Evolutionary conservation across 2,113 vertebrate species (phyloP), one percentile per base, ranked within the genome.

Genomic region (Tiliqua scincoides): DNA sequence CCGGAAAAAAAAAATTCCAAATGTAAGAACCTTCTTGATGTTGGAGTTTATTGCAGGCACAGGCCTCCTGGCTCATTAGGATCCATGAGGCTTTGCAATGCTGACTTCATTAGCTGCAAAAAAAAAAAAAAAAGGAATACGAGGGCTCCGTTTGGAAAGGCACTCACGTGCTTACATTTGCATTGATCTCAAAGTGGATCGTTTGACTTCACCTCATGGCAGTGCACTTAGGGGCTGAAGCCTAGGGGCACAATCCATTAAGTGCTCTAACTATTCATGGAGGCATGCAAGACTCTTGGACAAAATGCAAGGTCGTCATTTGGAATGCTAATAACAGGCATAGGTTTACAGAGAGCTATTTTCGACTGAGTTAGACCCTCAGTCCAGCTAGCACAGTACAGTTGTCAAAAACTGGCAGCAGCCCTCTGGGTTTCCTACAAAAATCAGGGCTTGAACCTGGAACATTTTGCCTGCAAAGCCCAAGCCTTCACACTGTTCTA

Each of bases 111-210:
- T 76, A 77, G n/a, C 14, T 21, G 18, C 57, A 85, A 61, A 65
- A 70, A 79, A 20, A 30, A 37, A 37, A 9, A 27, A 85, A 61
- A 65, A 70, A 79, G 27, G 37, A 37, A 37, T 15, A 27, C 78
- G 70, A 79, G 78, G 27, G 62, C 37, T 52, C 52, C 68, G 43
- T 62, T 68, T 71, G 20, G n/a, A 79, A 72, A 85, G 32, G 40
- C 37, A 85, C n/a, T 79, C 37, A 32, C 63, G 68, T 40, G 68
- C 43, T n/a, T 85, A 14, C 68, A 77, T 67, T 77, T 32, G 10
- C 57, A 77, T 77, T 85, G 62, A 85, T 77, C 77, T 77, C 74
- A 85, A 32, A 18, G 52, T 43, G 37, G 63, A 14, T 68, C 73
- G 57, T 68, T 62, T 77, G 73, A 37, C 59, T 74, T 61, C 27